Conservation (phyloP, 2,113 vertebrate genomes). For the Nothobranchius kuhntae region DNA sequence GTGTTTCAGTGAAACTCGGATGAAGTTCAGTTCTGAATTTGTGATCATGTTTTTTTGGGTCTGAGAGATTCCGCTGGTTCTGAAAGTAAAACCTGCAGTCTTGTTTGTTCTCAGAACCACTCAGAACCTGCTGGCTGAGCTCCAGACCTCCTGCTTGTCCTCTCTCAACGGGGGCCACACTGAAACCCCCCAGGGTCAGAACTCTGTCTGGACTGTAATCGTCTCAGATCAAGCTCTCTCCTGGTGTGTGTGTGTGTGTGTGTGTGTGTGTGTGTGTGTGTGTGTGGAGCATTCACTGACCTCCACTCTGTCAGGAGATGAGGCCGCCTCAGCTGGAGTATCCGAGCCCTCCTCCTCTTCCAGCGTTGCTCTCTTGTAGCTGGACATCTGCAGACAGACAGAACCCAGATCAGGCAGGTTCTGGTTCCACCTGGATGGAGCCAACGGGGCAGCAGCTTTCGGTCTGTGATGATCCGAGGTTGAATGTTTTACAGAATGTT, state of each 20-base stretch:
- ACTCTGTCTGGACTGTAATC: background rate
- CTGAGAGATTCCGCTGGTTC: too few relatives aligned
- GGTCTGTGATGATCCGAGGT: too few relatives aligned
- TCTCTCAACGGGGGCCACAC: constrained; percentile 21
- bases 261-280: too few relatives aligned
- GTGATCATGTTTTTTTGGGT: too few relatives aligned
- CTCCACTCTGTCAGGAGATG: constrained; percentile 88
- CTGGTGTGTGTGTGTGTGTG: too few relatives aligned
- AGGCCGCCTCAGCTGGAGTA: constrained; percentile 75
- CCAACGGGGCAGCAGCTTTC: too few relatives aligned
- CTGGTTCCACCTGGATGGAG: background rate
- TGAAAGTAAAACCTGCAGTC: too few relatives aligned
- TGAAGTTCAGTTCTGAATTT: too few relatives aligned
- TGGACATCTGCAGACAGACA: constrained; percentile 85
- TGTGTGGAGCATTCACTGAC: constrained; percentile 65
- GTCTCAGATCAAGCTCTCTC: background rate
- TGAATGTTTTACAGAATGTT: too few relatives aligned
- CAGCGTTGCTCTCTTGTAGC: constrained; percentile 91
- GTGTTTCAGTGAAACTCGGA: too few relatives aligned
- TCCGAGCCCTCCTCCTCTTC: constrained; percentile 90
- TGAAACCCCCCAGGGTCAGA: background rate
- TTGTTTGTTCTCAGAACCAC: background rate
- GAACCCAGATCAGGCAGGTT: background rate
- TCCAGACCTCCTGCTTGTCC: constrained; percentile 24
- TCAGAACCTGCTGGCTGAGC: accelerated